Evolutionary conservation across 35 echinoderm and acorn worm species (phyloP).

Genomic region (Diadema setosum): DNA sequence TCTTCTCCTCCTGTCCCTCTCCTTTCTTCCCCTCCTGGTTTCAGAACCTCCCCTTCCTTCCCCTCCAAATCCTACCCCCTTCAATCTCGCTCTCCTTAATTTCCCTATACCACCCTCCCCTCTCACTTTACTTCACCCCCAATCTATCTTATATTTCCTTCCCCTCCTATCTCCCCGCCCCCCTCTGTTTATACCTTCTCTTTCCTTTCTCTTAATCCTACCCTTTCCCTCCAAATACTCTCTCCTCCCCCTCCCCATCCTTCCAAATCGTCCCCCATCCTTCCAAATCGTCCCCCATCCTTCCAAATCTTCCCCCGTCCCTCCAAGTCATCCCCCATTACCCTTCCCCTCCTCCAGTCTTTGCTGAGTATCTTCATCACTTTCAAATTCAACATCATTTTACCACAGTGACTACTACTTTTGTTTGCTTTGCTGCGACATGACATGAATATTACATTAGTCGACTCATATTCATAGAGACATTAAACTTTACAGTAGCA

Average conservation of each 20-base stretch:
- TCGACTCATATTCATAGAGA: no score
- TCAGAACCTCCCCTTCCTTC: neutral
- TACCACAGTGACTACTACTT: no score
- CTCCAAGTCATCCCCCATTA: no score
- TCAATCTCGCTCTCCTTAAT: neutral
- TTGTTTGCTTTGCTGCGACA: no score
- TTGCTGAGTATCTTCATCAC: no score
- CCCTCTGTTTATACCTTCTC: neutral
- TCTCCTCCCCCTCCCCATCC: neutral
- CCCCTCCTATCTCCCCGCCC: neutral
- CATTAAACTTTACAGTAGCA: no score
- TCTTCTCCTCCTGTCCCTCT: neutral
- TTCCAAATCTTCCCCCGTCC: neutral
- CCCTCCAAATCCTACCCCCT: neutral
- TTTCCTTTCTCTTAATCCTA: neutral
- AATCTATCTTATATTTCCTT: no score
- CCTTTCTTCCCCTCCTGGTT: neutral
- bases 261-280: neutral
- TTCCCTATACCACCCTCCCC: neutral
- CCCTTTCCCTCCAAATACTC: neutral
- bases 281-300: no score
- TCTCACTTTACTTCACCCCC: neutral
- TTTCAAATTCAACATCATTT: no score
- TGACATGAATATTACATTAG: no score
- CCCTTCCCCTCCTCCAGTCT: neutral